Evolutionary conservation across 2,797 vertebrate species (phyloP).

Genomic region (Sciaenops ocellatus): DNA sequence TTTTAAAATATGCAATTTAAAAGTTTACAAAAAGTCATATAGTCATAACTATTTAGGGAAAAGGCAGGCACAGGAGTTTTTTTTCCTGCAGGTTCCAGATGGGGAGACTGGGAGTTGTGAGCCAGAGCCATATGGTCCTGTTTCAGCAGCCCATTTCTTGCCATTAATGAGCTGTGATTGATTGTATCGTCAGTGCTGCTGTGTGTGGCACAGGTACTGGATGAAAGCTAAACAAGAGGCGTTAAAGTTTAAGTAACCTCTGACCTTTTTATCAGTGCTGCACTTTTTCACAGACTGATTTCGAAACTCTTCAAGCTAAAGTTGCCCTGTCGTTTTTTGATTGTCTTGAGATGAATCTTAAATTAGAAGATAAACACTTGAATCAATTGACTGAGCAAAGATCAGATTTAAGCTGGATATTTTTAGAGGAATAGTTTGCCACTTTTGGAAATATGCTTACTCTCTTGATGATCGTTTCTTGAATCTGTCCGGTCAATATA

Average conservation of each 20-base stretch:
- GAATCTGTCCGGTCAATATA: not conserved
- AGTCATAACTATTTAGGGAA: conserved; percentile 45
- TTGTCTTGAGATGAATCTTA: not conserved
- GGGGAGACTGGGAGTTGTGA: conserved; percentile 47
- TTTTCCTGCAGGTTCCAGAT: conserved; percentile 47
- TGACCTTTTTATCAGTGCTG: conserved; percentile 18
- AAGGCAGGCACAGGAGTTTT: conserved; percentile 15
- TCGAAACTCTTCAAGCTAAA: not conserved
- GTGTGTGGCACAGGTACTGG: conserved; percentile 57
- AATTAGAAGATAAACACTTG: not conserved
- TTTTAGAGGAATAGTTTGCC: not conserved
- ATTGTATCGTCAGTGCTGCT: conserved; percentile 71
- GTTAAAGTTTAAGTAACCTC: conserved; percentile 35
- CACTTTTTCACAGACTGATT: not conserved
- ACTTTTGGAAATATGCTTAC: not conserved
- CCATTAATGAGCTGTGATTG: conserved; percentile 85
- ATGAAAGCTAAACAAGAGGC: conserved; percentile 65
- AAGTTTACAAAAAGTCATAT: conserved; percentile 29
- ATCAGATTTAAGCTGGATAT: not conserved
- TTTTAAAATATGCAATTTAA: conserved; percentile 18
- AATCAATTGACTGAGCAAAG: not conserved
- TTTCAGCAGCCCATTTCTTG: conserved; percentile 75
- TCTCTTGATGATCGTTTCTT: not conserved
- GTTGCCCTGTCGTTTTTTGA: not conserved
- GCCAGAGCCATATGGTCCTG: conserved; percentile 78